A percentile compares a stretch with the other conserved stretches of the same genome.
These are phyloP conservation scores for Sceloporus undulatus DNA, from an alignment of 2,113 vertebrate species.

Conservation along the genomic window DNA sequence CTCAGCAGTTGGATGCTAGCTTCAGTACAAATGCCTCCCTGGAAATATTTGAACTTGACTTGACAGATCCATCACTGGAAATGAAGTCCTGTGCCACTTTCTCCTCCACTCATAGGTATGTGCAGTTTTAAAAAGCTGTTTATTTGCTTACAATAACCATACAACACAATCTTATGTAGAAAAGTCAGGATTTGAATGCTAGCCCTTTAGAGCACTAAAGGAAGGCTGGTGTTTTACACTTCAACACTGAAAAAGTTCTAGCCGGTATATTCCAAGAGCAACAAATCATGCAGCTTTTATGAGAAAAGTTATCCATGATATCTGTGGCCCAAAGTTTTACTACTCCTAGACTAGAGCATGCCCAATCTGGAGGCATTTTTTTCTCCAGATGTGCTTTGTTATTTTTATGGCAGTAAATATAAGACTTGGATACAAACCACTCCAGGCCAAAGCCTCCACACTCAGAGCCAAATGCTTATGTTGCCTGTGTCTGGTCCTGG, in stretches of 20 bases:
- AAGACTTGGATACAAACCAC: background rate
- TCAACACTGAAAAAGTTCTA: background rate
- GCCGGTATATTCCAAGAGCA: too few species aligned
- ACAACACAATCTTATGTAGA: fast-evolving
- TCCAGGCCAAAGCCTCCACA: background rate
- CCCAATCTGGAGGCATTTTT: background rate
- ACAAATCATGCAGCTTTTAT: background rate
- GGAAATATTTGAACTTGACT: conserved; percentile 94
- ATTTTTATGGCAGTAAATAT: background rate
- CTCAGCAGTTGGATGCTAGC: conserved; percentile 95
- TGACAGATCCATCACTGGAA: conserved; percentile 88
- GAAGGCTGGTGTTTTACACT: too few species aligned
- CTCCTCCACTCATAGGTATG: conserved; percentile 89
- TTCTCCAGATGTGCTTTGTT: too few species aligned
- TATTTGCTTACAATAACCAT: background rate
- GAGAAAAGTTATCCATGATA: background rate
- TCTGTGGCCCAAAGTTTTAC: background rate
- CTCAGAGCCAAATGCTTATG: background rate
- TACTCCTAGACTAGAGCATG: background rate
- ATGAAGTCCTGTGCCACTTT: conserved; percentile 94
- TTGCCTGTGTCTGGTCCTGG: background rate
- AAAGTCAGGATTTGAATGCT: fast-evolving
- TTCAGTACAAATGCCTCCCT: conserved; percentile 95
- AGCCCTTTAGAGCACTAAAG: background rate
- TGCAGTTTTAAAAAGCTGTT: conserved; percentile 1